Percentiles rank a stretch among this genome's conserved stretches.
These are phyloP conservation scores for Meta bourneti DNA, from an alignment of 2,888 invertebrate species.

Conservation along the genomic window DNA sequence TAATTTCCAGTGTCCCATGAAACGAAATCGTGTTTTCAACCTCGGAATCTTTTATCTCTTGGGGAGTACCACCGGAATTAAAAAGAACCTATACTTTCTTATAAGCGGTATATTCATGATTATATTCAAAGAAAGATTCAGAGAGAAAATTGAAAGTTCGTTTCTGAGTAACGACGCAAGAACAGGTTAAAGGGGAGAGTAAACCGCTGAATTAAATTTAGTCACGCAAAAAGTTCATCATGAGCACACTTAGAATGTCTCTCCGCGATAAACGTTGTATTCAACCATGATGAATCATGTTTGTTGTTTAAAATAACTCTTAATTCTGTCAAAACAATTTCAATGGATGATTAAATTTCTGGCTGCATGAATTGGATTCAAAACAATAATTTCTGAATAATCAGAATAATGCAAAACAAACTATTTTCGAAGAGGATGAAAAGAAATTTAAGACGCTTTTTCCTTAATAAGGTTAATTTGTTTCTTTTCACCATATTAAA, in stretches of 20 bases:
- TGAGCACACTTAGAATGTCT: conserved; percentile 20
- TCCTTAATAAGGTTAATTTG: no score
- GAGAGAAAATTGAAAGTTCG: neutral
- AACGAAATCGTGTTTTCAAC: conserved; percentile 24
- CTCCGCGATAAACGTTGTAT: conserved; percentile 25
- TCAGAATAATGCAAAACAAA: no score
- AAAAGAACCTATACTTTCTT: no score
- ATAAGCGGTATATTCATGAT: neutral
- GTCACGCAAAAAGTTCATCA: conserved; percentile 64
- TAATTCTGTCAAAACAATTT: neutral
- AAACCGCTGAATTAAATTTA: conserved; percentile 35
- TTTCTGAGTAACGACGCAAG: neutral
- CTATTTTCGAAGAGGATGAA: no score
- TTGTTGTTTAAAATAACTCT: conserved; percentile 4
- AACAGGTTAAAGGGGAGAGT: neutral
- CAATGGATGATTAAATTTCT: no score
- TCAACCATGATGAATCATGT: conserved; percentile 6
- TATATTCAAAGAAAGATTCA: neutral
- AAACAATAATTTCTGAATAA: no score
- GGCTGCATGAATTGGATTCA: no score
- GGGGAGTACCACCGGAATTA: neutral
- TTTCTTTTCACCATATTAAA: no score
- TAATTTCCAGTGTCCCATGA: neutral
- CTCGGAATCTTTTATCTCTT: neutral
- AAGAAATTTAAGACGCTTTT: no score